Evolutionary conservation across 1,140 invertebrate species (phyloP).

Genomic region (Nasonia vitripennis): DNA sequence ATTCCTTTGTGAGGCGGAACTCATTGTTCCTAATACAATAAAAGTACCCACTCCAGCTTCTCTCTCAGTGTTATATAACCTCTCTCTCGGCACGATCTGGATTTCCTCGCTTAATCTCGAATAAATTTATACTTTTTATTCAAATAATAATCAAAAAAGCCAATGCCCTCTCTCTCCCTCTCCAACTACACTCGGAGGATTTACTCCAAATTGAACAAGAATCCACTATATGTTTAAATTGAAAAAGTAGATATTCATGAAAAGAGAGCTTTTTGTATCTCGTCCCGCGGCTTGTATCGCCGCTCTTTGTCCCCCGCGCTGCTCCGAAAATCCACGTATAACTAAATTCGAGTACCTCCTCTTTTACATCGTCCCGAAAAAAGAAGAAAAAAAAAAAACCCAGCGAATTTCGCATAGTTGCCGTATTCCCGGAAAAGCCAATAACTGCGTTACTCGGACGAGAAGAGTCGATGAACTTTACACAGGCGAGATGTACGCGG

Average conservation of each 20-base stretch:
- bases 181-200: not conserved
- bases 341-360: not conserved
- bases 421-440: not conserved
- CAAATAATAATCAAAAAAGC: not conserved
- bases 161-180: not conserved
- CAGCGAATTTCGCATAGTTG: not conserved
- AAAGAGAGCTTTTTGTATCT: not conserved
- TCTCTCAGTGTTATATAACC: too few relatives aligned
- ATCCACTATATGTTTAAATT: not conserved
- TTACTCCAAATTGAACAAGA: not conserved
- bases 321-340: not conserved
- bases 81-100: not conserved
- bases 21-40: slow-evolving; percentile 1
- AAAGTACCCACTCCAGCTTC: not conserved
- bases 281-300: not conserved
- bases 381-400: too few relatives aligned
- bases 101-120: not conserved
- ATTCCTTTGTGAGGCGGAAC: not conserved
- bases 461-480: too few relatives aligned
- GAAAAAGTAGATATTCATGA: not conserved
- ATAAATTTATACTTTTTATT: not conserved
- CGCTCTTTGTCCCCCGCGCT: not conserved
- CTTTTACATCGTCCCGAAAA: too few relatives aligned
- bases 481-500: too few relatives aligned
- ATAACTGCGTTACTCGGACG: not conserved